Evolutionary conservation across 2,888 invertebrate genomes (phyloP).

Genomic region (Lasioglossum calceatum): DNA sequence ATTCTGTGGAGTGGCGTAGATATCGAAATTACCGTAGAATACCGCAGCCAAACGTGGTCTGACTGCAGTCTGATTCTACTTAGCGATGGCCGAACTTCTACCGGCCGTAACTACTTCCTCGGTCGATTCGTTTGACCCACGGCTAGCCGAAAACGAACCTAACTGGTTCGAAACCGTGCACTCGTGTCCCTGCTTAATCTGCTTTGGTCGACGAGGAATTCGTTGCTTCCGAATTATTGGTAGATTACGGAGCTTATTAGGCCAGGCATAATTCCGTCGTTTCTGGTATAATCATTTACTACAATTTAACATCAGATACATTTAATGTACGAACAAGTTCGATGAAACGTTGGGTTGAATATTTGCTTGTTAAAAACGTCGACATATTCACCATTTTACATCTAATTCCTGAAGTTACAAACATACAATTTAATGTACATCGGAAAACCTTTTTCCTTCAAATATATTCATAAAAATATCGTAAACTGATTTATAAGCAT

Average conservation of each 20-base stretch:
- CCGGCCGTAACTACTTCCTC: slow-evolving; percentile 13
- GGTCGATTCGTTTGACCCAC: slow-evolving; percentile 9
- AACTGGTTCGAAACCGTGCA: neutral
- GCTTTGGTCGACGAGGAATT: neutral
- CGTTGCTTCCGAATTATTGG: neutral
- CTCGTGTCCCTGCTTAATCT: neutral
- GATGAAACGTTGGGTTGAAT: neutral
- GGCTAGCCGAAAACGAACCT: slow-evolving; percentile 17
- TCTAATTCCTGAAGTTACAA: neutral
- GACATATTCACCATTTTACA: neutral
- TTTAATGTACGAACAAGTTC: neutral
- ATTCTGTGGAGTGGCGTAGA: neutral
- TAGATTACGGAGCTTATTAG: neutral
- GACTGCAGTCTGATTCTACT: slow-evolving; percentile 5
- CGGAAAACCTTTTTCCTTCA: too few species aligned
- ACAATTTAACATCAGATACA: neutral
- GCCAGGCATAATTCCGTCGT: neutral
- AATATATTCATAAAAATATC: too few species aligned
- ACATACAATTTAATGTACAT: neutral
- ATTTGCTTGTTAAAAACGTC: neutral
- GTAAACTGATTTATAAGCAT: too few species aligned
- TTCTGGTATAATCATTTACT: neutral
- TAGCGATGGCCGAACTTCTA: neutral
- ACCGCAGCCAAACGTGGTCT: neutral
- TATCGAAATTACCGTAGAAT: neutral